phyloP scores from a whole-genome alignment of 2,888 invertebrate species.

The Cecidostiba fungosa region DNA sequence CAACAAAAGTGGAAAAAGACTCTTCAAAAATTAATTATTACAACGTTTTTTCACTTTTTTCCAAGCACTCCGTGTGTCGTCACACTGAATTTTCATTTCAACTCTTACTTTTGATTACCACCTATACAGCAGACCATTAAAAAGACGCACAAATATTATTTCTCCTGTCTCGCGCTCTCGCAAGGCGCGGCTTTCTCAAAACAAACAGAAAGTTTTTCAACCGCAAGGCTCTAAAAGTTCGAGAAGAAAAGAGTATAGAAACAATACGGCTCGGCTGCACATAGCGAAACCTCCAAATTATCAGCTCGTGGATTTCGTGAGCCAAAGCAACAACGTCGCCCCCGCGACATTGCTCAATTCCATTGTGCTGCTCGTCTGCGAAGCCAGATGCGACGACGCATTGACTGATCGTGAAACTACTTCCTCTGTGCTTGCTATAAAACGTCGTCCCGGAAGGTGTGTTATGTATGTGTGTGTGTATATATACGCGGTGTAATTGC shows the following conservation, averaged over 20 bases:
- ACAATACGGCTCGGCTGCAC: neutral
- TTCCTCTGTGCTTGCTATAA: slow-evolving; percentile 11
- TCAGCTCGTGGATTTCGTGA: slow-evolving; percentile 26
- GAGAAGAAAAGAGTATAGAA: neutral
- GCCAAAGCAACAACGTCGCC: neutral
- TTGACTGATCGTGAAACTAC: slow-evolving; percentile 31
- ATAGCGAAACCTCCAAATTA: slow-evolving; percentile 18
- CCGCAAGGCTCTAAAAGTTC: neutral
- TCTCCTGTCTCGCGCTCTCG: neutral
- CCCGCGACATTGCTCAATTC: slow-evolving; percentile 36
- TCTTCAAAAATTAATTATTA: too few species aligned
- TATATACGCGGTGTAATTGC: neutral
- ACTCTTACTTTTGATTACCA: slow-evolving; percentile 21
- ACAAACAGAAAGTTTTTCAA: slow-evolving; percentile 32
- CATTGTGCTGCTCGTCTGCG: slow-evolving; percentile 10
- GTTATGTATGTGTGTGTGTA: neutral
- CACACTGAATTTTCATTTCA: neutral
- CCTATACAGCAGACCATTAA: neutral
- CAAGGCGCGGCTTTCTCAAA: slow-evolving; percentile 10
- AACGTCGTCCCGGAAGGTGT: neutral
- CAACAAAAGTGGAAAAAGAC: too few species aligned
- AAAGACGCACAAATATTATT: slow-evolving; percentile 1
- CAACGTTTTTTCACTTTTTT: too few species aligned
- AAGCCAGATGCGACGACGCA: neutral
- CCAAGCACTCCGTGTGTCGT: too few species aligned